Percentiles rank a stretch among this genome's conserved stretches.
phyloP scores from a whole-genome alignment of 2,888 invertebrate genomes.

The Coleophora flavipennella region DNA sequence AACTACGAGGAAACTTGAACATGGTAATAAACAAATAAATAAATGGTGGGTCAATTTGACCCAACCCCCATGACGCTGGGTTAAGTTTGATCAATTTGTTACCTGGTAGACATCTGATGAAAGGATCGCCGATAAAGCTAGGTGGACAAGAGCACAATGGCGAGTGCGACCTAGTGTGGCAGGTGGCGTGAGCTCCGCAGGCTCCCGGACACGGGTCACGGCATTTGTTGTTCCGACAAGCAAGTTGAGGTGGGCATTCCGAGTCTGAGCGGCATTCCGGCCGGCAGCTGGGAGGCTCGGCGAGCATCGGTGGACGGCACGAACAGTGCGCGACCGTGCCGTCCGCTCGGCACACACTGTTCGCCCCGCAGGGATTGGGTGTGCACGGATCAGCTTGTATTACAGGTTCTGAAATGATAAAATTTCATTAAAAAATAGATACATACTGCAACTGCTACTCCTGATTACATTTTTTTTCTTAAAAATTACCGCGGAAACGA shows the following conservation, averaged over 20 bases:
- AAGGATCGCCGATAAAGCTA: constrained; percentile 83
- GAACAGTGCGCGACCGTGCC: constrained; percentile 78
- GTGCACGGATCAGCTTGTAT: constrained; percentile 71
- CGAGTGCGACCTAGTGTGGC: constrained; percentile 80
- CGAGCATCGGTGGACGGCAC: constrained; percentile 78
- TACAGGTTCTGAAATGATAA: constrained; percentile 28
- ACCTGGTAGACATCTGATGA: constrained; percentile 77
- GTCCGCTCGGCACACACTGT: constrained; percentile 78
- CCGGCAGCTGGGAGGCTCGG: constrained; percentile 82
- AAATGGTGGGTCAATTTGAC: no score
- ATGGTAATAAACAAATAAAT: no score
- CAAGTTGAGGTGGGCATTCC: constrained; percentile 75
- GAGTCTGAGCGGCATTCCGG: constrained; percentile 82
- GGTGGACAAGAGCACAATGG: constrained; percentile 83
- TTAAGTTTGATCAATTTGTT: no score
- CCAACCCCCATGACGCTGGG: no score
- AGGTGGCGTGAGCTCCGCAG: constrained; percentile 82
- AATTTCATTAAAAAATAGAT: not conserved
- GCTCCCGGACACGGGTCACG: constrained; percentile 82
- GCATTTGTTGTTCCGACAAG: constrained; percentile 78
- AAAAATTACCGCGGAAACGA: no score
- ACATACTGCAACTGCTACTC: no score
- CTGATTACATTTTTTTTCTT: no score
- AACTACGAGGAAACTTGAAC: no score
- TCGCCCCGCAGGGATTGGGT: constrained; percentile 81